Evolutionary conservation across 2,888 invertebrate genomes (phyloP).

Genomic region (Papilio gigon): DNA sequence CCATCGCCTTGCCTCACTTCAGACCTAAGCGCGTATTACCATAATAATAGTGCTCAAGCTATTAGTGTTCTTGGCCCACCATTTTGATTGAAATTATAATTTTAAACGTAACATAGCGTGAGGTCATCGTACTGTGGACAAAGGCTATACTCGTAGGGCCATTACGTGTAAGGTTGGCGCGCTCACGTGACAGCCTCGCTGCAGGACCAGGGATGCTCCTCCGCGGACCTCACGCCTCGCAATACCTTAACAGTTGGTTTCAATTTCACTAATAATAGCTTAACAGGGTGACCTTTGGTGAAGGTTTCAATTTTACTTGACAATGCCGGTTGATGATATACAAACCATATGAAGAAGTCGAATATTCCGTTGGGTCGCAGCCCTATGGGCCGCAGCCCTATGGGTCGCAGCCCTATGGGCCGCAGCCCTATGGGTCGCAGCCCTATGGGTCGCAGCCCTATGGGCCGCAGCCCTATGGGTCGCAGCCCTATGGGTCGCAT

Average conservation of each 20-base stretch:
- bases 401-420: too few species aligned
- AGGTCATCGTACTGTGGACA: slow-evolving; percentile 25
- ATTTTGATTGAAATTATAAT: too few species aligned
- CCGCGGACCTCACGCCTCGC: too few species aligned
- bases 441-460: slow-evolving; percentile 13
- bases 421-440: slow-evolving; percentile 16
- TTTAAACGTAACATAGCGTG: neutral
- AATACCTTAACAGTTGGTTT: neutral
- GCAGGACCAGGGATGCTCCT: slow-evolving; percentile 1
- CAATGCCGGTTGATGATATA: neutral
- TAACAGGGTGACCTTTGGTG: neutral
- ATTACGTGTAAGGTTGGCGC: slow-evolving; percentile 9
- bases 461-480: slow-evolving; percentile 11
- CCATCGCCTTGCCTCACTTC: neutral
- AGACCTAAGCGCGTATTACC: neutral
- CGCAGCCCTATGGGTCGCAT: slow-evolving; percentile 17
- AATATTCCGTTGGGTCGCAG: too few species aligned
- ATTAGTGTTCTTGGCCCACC: too few species aligned
- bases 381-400: too few species aligned
- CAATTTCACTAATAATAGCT: neutral
- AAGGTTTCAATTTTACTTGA: neutral
- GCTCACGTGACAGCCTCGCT: neutral
- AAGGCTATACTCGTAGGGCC: slow-evolving; percentile 4
- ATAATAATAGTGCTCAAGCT: neutral
- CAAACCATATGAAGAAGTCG: neutral